phyloP scores from a whole-genome alignment of 1,140 invertebrate species.

The Phortica variegata region DNA sequence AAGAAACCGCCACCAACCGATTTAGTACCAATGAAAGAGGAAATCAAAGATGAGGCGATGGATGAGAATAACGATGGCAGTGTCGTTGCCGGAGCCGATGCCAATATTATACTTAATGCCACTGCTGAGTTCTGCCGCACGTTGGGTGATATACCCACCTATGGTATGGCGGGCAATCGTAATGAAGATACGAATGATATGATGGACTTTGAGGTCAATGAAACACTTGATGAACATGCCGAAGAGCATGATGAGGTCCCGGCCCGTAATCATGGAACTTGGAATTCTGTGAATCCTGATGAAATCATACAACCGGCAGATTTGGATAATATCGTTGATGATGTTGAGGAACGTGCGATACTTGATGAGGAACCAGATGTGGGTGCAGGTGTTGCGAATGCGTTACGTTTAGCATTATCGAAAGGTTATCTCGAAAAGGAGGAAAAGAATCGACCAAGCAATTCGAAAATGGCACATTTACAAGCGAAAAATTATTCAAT shows the following conservation, averaged over 20 bases:
- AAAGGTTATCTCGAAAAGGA: conserved; percentile 94
- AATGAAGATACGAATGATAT: conserved; percentile 81
- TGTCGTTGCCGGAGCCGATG: conserved; percentile 29
- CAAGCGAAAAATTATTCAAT: conserved; percentile 94
- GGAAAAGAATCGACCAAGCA: conserved; percentile 70
- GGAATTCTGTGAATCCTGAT: conserved; percentile 60
- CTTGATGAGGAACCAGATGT: conserved; percentile 94
- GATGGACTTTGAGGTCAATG: conserved; percentile 60
- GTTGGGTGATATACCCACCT: conserved; percentile 92
- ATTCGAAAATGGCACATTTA: conserved; percentile 71
- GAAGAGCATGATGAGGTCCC: conserved; percentile 30
- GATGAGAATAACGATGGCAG: conserved; percentile 33
- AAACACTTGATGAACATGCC: conserved; percentile 36
- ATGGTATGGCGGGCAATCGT: conserved; percentile 83
- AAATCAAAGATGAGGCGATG: conserved; percentile 58
- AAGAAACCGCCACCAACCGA: conserved; percentile 55
- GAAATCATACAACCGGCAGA: conserved; percentile 43
- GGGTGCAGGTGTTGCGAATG: conserved; percentile 88
- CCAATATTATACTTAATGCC: conserved; percentile 83
- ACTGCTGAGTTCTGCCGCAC: conserved; percentile 97
- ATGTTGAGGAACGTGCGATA: conserved; percentile 69
- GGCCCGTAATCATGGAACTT: conserved; percentile 46
- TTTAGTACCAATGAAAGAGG: conserved; percentile 52
- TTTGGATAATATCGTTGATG: conserved; percentile 48
- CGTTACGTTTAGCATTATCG: conserved; percentile 87